Evolutionary conservation across 2,797 vertebrate genomes (phyloP), one percentile per base, ranked within the genome.

Genomic region (Geotrypetes seraphini): DNA sequence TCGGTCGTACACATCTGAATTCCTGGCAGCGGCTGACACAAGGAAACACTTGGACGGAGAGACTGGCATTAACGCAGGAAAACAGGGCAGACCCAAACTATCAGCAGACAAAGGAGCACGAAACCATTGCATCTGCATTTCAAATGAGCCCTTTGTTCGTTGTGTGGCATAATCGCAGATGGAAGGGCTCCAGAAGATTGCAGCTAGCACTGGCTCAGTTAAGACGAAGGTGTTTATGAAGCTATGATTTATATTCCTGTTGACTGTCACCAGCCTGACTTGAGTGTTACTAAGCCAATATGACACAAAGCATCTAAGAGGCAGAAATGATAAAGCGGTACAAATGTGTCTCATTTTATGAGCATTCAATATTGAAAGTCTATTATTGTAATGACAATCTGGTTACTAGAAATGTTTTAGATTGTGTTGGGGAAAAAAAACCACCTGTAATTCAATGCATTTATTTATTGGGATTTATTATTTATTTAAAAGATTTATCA

Each of bases 1-100:
- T 31, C 28, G 22, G 14, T 19, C 28, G 43, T 24, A 28, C 23
- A 15, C n/a, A 45, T 43, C 22, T 56, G 50, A 66, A 39, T 42
- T 38, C 52, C 47, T 44, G 35, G 38, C 59, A 50, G 57, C 74
- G 63, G 68, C 43, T 60, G 74, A 78, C 68, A 79, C 63, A 57
- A 69, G 50, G 60, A 77, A 80, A 79, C 63, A 61, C 24, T 64
- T 42, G 25, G 60, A 49, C 36, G 24, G 31, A 44, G 49, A 36
- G 45, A 12, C 12, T 30, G 25, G 45, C 37, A 69, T 51, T 41
- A 49, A 23, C 55, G 50, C 63, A 25, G 3, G 22, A 33, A 52
- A 28, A 19, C 33, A 46, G 18, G 25, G 18, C 24, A 50, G 14
- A 16, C 22, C n/a, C 22, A 50, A 22, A 35, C 18, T 65, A 22